Evolutionary conservation across 2,797 vertebrate genomes (phyloP), one percentile per base, ranked within the genome.

Genomic region (Uromys caudimaculatus): DNA sequence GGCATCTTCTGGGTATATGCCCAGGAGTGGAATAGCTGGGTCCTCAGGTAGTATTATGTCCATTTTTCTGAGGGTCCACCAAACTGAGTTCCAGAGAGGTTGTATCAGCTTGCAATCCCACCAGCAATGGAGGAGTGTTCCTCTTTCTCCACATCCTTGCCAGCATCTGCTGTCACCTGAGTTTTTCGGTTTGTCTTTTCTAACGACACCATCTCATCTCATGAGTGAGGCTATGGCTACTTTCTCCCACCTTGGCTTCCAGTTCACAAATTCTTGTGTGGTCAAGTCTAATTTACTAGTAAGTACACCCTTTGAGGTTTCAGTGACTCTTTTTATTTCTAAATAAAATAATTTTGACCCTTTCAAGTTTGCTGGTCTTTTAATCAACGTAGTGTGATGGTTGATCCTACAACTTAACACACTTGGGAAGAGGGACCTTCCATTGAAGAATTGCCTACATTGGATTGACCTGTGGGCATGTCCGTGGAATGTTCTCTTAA

Each of bases 361-460:
- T 93, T 95, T 83, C 44, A 87, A 91, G 47, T 78, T 47, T 81
- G 6, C 1, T 19, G 24, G n/a, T 90, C 52, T 77, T 77, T 93
- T 47, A 12, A 38, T 50, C 62, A 85, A 50, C 32, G 16, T 24
- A 24, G 44, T 16, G 24, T 69, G 44, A 67, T 8, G 12, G 10
- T 41, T 13, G 19, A 50, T 35, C 27, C 27, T 27, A 12, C 82
- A 21, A 35, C 29, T 67, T 24, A 29, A 50, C 12, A 69, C 19
- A 52, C 32, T 23, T n/a, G 19, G 47, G 44, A 23, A 69, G 47
- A 13, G 62, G 83, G 11, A 4, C 44, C 32, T 67, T 27, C 44
- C 14, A 0, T 1, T 14, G 32, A 85, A 85, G 12, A 52, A 35
- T 27, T 38, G 62, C 32, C 29, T n/a, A n/a, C 13, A 27, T 2